Evolutionary conservation across 2,888 invertebrate species (phyloP).

Genomic region (Sclerodermus sp.): DNA sequence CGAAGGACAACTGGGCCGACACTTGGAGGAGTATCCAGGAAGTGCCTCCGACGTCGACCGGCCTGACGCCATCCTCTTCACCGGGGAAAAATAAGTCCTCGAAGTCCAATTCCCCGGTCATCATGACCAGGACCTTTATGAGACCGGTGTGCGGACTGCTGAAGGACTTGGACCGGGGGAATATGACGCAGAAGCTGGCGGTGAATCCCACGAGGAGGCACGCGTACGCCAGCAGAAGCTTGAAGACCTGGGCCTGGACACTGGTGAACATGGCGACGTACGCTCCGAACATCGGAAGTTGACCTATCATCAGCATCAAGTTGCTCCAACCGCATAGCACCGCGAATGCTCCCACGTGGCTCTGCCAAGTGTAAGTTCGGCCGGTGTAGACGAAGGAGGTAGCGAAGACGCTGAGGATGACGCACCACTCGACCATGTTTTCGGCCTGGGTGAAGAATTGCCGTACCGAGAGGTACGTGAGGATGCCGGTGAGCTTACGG

Average conservation of each 20-base stretch:
- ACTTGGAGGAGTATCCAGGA: slow-evolving; percentile 70
- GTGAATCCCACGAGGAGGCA: slow-evolving; percentile 85
- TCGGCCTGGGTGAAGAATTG: slow-evolving; percentile 83
- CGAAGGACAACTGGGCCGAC: slow-evolving; percentile 80
- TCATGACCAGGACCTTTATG: slow-evolving; percentile 84
- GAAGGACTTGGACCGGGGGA: slow-evolving; percentile 79
- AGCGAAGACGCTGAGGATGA: slow-evolving; percentile 80
- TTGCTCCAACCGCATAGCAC: slow-evolving; percentile 87
- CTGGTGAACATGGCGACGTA: slow-evolving; percentile 91
- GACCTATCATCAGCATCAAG: slow-evolving; percentile 88
- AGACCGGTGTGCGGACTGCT: slow-evolving; percentile 83
- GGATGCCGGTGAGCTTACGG: slow-evolving; percentile 78
- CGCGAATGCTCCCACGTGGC: slow-evolving; percentile 83
- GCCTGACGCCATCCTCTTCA: slow-evolving; percentile 73
- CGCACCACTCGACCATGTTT: slow-evolving; percentile 86
- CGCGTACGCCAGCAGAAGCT: slow-evolving; percentile 82
- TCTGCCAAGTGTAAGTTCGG: slow-evolving; percentile 79
- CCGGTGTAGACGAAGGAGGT: slow-evolving; percentile 82
- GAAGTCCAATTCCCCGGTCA: slow-evolving; percentile 83
- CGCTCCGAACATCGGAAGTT: slow-evolving; percentile 83
- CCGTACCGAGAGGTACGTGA: slow-evolving; percentile 78
- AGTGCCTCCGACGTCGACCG: slow-evolving; percentile 37
- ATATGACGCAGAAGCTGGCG: slow-evolving; percentile 85
- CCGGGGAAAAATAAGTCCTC: slow-evolving; percentile 65
- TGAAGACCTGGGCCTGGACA: slow-evolving; percentile 84